A percentile compares a stretch with the other conserved stretches of the same genome.
These are phyloP conservation scores for Prorops nasuta DNA, from an alignment of 1,140 invertebrate species.

Conservation along the genomic window DNA sequence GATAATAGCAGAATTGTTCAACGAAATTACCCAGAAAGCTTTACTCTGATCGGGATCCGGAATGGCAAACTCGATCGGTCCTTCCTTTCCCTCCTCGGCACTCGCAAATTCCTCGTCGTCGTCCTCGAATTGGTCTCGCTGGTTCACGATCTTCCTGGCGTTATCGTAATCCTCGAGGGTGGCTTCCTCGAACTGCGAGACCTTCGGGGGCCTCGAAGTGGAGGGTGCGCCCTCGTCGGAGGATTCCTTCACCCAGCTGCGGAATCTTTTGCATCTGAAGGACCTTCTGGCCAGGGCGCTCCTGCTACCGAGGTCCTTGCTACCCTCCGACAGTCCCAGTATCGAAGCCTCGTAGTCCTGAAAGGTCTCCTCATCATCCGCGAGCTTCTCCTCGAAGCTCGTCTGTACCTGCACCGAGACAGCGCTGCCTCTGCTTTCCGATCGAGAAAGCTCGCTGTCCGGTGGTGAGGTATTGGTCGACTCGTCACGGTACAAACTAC, in stretches of 20 bases:
- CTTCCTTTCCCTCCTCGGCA: conserved; percentile 37
- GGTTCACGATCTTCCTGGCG: conserved; percentile 11
- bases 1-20: too few species aligned
- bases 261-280: conserved; percentile 23
- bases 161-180: conserved; percentile 31
- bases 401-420: conserved; percentile 50
- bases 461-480: conserved; percentile 48
- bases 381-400: conserved; percentile 37
- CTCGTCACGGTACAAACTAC: conserved; percentile 32
- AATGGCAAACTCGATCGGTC: conserved; percentile 42
- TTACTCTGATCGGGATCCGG: conserved; percentile 40
- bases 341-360: conserved; percentile 12
- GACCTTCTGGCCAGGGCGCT: conserved; percentile 9
- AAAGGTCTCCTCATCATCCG: neutral
- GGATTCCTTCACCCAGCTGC: conserved; percentile 16
- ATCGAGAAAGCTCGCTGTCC: conserved; percentile 35
- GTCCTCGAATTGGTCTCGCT: conserved; percentile 27
- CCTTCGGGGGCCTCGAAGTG: conserved; percentile 19
- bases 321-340: conserved; percentile 26
- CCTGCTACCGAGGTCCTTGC: conserved; percentile 15
- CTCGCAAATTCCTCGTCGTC: conserved; percentile 46
- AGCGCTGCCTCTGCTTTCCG: conserved; percentile 29
- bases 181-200: conserved; percentile 43
- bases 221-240: conserved; percentile 1
- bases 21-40: conserved; percentile 51